phyloP scores from a whole-genome alignment of 2,113 vertebrate genomes.

The Poecile atricapillus region DNA sequence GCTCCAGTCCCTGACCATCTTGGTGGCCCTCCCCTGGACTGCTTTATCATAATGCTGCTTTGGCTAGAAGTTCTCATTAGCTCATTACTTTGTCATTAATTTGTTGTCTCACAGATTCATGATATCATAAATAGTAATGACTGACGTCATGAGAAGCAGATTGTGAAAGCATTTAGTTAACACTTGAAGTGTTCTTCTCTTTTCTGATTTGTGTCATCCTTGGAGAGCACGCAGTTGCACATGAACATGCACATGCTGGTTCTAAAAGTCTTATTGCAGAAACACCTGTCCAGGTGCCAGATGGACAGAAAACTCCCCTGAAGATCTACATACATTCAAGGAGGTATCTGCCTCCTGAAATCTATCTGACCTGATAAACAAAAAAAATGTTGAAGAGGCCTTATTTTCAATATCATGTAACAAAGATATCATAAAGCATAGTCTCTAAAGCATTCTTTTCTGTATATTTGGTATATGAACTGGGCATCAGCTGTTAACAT shows the following conservation, averaged over 20 bases:
- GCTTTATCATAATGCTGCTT: not conserved
- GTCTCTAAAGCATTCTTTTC: not conserved
- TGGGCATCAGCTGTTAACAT: not conserved
- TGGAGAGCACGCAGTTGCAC: not conserved
- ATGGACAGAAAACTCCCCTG: not conserved
- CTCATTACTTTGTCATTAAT: not conserved
- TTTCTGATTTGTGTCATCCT: not conserved
- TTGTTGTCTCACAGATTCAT: not conserved
- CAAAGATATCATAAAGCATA: not conserved
- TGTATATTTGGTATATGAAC: not conserved
- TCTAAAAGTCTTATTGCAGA: not conserved
- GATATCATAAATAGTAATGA: not conserved
- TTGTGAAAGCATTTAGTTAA: not conserved
- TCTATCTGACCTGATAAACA: not conserved
- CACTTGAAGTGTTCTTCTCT: not conserved
- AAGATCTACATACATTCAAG: not conserved
- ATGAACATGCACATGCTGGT: not conserved
- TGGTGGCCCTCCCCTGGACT: not conserved
- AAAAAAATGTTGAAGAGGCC: not conserved
- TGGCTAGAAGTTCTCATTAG: not conserved
- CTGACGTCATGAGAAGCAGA: not conserved
- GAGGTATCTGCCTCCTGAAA: not conserved
- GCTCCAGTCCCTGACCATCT: not conserved
- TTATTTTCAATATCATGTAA: not conserved
- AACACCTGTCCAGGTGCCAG: not conserved